Percentiles rank a stretch among this genome's conserved stretches.
phyloP scores from a whole-genome alignment of 2,113 vertebrate species.

The Camelus dromedarius region DNA sequence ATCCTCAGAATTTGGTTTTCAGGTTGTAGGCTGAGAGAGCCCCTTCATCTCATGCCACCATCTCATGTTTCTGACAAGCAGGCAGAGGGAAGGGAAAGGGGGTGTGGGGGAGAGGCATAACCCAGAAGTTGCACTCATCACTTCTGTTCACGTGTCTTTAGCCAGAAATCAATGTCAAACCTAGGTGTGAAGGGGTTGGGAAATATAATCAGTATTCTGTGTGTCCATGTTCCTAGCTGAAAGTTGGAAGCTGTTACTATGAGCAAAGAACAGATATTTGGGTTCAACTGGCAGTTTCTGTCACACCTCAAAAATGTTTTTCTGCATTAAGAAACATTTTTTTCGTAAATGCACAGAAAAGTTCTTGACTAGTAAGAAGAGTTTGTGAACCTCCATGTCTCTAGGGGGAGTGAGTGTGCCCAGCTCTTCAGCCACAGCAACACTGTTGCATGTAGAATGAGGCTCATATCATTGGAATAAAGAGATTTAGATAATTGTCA shows the following conservation, averaged over 20 bases:
- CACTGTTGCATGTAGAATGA: not conserved
- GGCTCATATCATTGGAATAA: not conserved
- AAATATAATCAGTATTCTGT: not conserved
- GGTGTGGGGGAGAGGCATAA: not conserved
- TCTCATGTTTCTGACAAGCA: not conserved
- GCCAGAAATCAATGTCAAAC: not conserved
- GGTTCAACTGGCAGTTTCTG: constrained; percentile 13
- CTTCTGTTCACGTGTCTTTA: not conserved
- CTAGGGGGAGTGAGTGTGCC: not conserved
- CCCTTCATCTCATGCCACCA: not conserved
- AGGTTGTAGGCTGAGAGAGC: not conserved
- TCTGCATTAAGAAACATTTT: not conserved
- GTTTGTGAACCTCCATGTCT: not conserved
- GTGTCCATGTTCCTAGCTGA: not conserved
- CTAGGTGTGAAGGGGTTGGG: not conserved
- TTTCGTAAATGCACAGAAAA: not conserved
- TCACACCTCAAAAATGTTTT: not conserved
- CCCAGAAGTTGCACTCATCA: not conserved
- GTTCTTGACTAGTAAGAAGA: not conserved
- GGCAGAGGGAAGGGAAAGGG: not conserved
- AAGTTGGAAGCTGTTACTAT: not conserved
- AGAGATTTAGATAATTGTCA: not conserved
- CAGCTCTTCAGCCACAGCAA: not conserved
- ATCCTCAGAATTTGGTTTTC: constrained; percentile 23
- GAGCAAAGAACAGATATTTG: not conserved